Conservation (phyloP, 2,797 vertebrate species). For the Brachymystax lenok region DNA sequence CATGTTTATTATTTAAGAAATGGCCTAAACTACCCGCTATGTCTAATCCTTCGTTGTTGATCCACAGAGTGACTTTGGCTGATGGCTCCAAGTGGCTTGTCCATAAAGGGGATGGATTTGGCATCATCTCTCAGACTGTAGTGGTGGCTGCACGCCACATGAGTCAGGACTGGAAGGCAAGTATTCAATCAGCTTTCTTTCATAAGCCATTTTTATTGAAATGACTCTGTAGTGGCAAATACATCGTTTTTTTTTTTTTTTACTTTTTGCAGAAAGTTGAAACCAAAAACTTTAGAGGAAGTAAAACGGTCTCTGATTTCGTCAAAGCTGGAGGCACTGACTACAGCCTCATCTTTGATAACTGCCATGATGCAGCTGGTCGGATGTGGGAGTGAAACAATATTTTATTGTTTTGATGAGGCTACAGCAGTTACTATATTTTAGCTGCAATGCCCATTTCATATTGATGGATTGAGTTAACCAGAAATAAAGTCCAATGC, state of each 20-base stretch:
- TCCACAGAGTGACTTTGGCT: constrained; percentile 57
- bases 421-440: neutral
- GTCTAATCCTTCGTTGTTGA: constrained; percentile 14
- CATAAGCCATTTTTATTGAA: neutral
- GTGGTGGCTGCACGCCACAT: constrained; percentile 60
- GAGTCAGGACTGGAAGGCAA: constrained; percentile 55
- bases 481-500: neutral
- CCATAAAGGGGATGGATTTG: constrained; percentile 62
- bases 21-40: neutral
- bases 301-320: constrained; percentile 55
- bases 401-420: neutral
- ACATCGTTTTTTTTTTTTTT: neutral
- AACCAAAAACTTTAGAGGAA: constrained; percentile 48
- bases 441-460: neutral
- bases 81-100: constrained; percentile 57
- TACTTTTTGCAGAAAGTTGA: constrained; percentile 40
- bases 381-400: constrained; percentile 52
- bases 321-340: constrained; percentile 51
- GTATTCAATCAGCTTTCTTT: constrained; percentile 7
- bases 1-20: neutral
- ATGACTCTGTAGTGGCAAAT: neutral
- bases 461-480: neutral
- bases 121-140: constrained; percentile 59
- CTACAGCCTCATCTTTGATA: constrained; percentile 50
- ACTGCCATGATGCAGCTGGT: constrained; percentile 54